phyloP scores from a whole-genome alignment of 2,113 vertebrate genomes.

The Chaenocephalus aceratus region DNA sequence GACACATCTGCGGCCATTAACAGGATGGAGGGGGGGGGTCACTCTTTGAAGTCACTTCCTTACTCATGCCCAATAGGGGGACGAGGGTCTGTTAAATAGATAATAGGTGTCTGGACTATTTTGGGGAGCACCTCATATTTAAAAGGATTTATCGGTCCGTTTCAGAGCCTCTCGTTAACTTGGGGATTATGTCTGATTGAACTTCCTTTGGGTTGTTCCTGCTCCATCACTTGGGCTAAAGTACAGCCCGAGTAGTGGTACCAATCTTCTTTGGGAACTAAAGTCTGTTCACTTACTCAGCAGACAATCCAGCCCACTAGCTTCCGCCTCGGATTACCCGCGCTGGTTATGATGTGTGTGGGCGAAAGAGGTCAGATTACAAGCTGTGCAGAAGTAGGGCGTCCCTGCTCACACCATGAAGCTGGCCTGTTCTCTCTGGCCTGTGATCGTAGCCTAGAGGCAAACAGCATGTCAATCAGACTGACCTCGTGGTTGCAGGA shows the following conservation, averaged over 20 bases:
- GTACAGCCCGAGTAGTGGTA: conserved; percentile 25
- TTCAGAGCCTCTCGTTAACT: conserved; percentile 45
- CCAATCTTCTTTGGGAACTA: conserved; percentile 8
- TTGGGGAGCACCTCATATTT: conserved; percentile 57
- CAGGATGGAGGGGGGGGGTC: conserved; percentile 21
- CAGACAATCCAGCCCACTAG: conserved; percentile 11
- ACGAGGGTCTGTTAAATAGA: conserved; percentile 61
- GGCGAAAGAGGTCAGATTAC: conserved; percentile 76
- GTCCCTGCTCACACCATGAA: conserved; percentile 41
- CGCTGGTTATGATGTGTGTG: conserved; percentile 60
- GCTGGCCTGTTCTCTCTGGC: conserved; percentile 12
- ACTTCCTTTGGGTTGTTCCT: conserved; percentile 58
- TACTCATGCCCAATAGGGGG: conserved; percentile 45
- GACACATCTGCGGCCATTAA: conserved; percentile 77
- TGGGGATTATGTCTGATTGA: conserved; percentile 56
- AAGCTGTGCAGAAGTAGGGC: conserved; percentile 71
- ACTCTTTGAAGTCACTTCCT: conserved; percentile 73
- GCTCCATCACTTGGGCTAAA: conserved; percentile 29
- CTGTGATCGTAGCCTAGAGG: conserved; percentile 58
- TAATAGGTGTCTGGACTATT: conserved; percentile 72
- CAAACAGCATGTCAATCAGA: conserved; percentile 44
- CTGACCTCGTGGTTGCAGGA: conserved; percentile 59
- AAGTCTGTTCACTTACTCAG: background rate
- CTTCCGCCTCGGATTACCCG: conserved; percentile 69
- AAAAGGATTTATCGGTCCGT: conserved; percentile 56